These are phyloP conservation scores for Camarhynchus parvulus DNA, from an alignment of 2,113 vertebrate genomes.

Conservation along the genomic window DNA sequence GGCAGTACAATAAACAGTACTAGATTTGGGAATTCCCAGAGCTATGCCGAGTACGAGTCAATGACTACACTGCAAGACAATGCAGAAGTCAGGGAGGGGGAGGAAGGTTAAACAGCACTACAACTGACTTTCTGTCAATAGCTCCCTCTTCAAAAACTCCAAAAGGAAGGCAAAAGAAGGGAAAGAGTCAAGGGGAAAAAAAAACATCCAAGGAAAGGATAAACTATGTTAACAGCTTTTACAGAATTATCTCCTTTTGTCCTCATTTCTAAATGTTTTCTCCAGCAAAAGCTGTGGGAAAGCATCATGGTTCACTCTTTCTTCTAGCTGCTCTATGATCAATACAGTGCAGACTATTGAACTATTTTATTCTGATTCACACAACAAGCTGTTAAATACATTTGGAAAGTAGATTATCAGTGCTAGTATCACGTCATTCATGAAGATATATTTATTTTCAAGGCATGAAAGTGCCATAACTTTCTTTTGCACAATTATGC, in stretches of 20 bases:
- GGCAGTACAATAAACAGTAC: neutral
- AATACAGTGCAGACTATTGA: neutral
- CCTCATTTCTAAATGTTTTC: neutral
- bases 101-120: neutral
- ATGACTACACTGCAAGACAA: neutral
- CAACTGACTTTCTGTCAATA: neutral
- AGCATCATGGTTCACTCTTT: neutral
- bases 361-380: constrained; percentile 8
- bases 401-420: neutral
- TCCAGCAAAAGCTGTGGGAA: neutral
- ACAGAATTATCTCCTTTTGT: neutral
- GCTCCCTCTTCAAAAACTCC: neutral
- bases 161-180: neutral
- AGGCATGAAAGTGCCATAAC: neutral
- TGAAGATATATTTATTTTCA: neutral
- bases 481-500: neutral
- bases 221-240: neutral
- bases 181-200: neutral
- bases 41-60: rapidly evolving
- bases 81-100: neutral
- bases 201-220: neutral
- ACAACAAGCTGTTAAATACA: constrained; percentile 37
- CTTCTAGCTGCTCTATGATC: neutral
- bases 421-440: neutral
- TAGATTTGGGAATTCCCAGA: neutral